Conservation (phyloP, 2,113 vertebrate species). For the Xenopus borealis region DNA sequence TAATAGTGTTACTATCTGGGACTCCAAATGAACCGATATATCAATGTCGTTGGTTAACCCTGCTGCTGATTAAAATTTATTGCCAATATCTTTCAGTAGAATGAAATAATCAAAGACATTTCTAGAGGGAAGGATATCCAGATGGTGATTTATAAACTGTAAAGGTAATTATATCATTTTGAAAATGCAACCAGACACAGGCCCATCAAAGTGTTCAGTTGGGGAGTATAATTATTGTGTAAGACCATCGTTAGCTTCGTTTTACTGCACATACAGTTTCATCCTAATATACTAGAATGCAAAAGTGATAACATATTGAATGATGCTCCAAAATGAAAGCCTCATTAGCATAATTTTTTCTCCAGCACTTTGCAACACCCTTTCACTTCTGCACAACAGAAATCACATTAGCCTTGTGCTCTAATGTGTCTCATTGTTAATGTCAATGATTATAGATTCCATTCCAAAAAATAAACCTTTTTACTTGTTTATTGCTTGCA, state of each 20-base stretch:
- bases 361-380: constrained; percentile 10
- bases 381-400: not conserved
- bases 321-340: constrained; percentile 25
- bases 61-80: constrained; percentile 52
- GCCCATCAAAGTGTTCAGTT: constrained; percentile 43
- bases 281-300: constrained; percentile 22
- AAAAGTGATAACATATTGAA: constrained; percentile 39
- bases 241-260: constrained; percentile 13
- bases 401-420: not conserved
- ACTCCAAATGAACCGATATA: constrained; percentile 52
- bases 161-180: constrained; percentile 46
- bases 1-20: not conserved
- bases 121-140: constrained; percentile 45
- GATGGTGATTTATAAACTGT: constrained; percentile 52
- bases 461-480: not conserved
- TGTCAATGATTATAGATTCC: not conserved
- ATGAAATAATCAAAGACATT: constrained; percentile 49
- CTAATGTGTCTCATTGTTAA: not conserved
- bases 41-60: constrained; percentile 47
- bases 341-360: constrained; percentile 42
- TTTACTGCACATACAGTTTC: constrained; percentile 30
- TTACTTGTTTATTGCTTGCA: not conserved
- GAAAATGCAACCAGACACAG: constrained; percentile 42
- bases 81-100: constrained; percentile 46
- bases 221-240: constrained; percentile 34